Evolutionary conservation across 35 echinoderm and acorn worm genomes (phyloP).

Genomic region (Apostichopus parvimensis): DNA sequence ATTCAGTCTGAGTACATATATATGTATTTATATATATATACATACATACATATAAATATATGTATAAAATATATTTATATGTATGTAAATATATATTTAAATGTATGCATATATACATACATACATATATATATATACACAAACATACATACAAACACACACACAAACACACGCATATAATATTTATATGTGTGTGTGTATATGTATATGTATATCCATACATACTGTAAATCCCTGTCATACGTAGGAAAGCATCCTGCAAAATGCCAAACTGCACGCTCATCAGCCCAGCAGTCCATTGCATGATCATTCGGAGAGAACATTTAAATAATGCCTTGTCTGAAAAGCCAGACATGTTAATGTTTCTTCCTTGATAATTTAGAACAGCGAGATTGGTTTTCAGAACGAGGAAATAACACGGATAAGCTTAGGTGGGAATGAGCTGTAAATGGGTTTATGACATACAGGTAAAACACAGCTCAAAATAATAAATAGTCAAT

Average conservation of each 20-base stretch:
- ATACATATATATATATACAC: too few relatives aligned
- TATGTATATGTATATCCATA: neutral
- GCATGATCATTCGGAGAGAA: slow-evolving; percentile 11
- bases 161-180: too few relatives aligned
- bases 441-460: slow-evolving; percentile 14
- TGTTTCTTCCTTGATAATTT: slow-evolving; percentile 54
- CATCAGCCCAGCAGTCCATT: neutral
- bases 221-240: neutral
- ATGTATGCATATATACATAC: too few relatives aligned
- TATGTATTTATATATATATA: too few relatives aligned
- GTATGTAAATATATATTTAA: too few relatives aligned
- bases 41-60: too few relatives aligned
- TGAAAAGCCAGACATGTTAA: slow-evolving; percentile 59
- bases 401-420: slow-evolving; percentile 33
- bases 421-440: slow-evolving; percentile 13
- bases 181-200: too few relatives aligned
- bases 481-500: neutral
- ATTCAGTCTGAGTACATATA: too few relatives aligned
- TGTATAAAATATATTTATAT: too few relatives aligned
- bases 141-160: too few relatives aligned
- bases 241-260: slow-evolving; percentile 9
- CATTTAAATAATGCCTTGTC: slow-evolving; percentile 58
- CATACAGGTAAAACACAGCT: neutral
- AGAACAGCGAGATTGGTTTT: slow-evolving; percentile 44
- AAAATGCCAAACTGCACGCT: neutral